Evolutionary conservation across 2,113 vertebrate genomes (phyloP).

Genomic region (Phrynosoma blainvillii): DNA sequence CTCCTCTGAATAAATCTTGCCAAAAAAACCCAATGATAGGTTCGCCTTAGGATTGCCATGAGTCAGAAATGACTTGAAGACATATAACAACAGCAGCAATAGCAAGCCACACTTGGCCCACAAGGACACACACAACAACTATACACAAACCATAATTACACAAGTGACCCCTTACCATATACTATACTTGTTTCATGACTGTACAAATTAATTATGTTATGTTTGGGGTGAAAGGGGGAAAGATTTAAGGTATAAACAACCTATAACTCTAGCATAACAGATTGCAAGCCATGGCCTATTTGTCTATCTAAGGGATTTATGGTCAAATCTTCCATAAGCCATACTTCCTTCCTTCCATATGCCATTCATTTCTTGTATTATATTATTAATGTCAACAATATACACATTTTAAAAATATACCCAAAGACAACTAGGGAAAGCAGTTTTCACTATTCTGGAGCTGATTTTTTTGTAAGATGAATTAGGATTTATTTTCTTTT

Average conservation of each 20-base stretch:
- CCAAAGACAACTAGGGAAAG: background rate
- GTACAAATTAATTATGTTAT: background rate
- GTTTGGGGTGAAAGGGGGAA: background rate
- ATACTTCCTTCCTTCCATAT: background rate
- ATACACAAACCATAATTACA: background rate
- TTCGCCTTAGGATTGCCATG: no score
- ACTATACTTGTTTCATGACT: background rate
- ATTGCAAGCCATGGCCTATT: background rate
- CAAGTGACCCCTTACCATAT: background rate
- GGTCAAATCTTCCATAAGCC: background rate
- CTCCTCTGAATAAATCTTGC: no score
- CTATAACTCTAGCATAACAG: background rate
- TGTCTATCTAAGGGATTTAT: background rate
- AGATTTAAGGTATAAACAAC: background rate
- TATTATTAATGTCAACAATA: background rate
- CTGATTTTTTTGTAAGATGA: background rate
- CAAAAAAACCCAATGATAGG: no score
- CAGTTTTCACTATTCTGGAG: background rate
- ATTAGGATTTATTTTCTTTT: background rate
- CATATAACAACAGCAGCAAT: no score
- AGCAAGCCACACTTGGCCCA: no score
- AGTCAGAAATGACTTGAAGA: no score
- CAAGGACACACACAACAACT: background rate
- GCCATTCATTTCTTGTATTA: background rate
- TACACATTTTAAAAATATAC: background rate